Evolutionary conservation across 92 coral and sea anemone species (phyloP), one percentile per base, ranked within the genome.

Genomic region (Phenganax stokvisi): DNA sequence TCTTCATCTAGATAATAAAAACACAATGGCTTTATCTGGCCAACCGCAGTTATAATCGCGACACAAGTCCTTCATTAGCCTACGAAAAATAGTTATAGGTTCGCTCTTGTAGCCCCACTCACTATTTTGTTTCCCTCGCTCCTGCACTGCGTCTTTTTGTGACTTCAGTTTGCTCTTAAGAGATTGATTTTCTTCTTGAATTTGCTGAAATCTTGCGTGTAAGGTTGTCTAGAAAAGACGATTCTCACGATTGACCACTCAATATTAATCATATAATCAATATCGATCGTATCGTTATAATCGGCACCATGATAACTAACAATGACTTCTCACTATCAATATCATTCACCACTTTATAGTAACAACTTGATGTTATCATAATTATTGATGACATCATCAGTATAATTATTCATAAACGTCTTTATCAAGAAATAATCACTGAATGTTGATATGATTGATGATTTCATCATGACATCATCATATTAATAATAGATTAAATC

Each of bases 41-140:
- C 47, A 5, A 37, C 47, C 47, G 47, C 47, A 37, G 47, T 37
- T 37, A 37, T 5, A 37, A 37, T 37, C 47, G 47, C 47, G 47
- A 37, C 47, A 1, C 47, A 37, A 37, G 47, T 37, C 27, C 74
- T 29, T 29, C 2, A 25, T 27, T 30, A 53, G 70, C 61, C 10
- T 78, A 10, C 0, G 9, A 25, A 16, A 29, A 63, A 12, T 12
- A 56, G 5, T 5, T 37, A 37, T 37, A 37, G 2, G 47, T 37
- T 37, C 47, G 47, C 5, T 37, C 47, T 37, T 5, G 47, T 37
- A 37, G 47, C 54, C 58, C 0, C 4, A 58, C 83, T 54, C 75
- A 93, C 98, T 94, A 58, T 90, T 71, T 66, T 88, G 87, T 67
- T 82, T 93, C 71, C 89, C 92, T 84, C 89, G 90, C 77, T 93